These are phyloP conservation scores for Nomada goodeniana DNA, from an alignment of 2,888 invertebrate genomes.

Conservation along the genomic window DNA sequence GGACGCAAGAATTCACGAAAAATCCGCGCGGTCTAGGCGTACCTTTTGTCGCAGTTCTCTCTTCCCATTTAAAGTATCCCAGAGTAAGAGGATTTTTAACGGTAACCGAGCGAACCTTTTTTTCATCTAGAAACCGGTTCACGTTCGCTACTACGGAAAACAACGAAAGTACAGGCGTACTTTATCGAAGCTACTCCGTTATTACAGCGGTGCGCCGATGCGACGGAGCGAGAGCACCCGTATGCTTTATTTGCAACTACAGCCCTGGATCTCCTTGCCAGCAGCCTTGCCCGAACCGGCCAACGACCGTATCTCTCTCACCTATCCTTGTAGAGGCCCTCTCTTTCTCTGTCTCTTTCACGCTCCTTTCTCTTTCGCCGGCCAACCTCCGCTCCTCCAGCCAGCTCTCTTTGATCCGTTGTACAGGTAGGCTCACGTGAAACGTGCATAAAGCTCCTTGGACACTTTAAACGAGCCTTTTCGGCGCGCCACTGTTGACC, in stretches of 20 bases:
- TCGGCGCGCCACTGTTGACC: constrained; percentile 30
- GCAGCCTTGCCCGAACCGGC: constrained; percentile 78
- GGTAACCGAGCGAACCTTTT: constrained; percentile 33
- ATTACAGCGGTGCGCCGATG: constrained; percentile 65
- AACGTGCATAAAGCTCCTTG: constrained; percentile 58
- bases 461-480: constrained; percentile 60
- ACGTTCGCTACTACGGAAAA: constrained; percentile 30
- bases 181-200: constrained; percentile 63
- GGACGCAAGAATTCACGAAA: not conserved
- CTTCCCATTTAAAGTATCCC: not conserved
- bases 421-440: constrained; percentile 64
- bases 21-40: not conserved
- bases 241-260: constrained; percentile 69
- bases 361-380: constrained; percentile 72
- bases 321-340: constrained; percentile 56
- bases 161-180: constrained; percentile 43
- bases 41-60: not conserved
- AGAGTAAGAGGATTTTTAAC: constrained; percentile 42
- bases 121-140: constrained; percentile 50
- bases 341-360: constrained; percentile 50
- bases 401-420: constrained; percentile 63
- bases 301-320: constrained; percentile 75
- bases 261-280: constrained; percentile 77
- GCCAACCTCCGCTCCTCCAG: constrained; percentile 65
- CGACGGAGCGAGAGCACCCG: constrained; percentile 46